A percentile compares a stretch with the other conserved stretches of the same genome.
phyloP scores from a whole-genome alignment of 2,888 invertebrate genomes.

The Trichopoda pennipes region DNA sequence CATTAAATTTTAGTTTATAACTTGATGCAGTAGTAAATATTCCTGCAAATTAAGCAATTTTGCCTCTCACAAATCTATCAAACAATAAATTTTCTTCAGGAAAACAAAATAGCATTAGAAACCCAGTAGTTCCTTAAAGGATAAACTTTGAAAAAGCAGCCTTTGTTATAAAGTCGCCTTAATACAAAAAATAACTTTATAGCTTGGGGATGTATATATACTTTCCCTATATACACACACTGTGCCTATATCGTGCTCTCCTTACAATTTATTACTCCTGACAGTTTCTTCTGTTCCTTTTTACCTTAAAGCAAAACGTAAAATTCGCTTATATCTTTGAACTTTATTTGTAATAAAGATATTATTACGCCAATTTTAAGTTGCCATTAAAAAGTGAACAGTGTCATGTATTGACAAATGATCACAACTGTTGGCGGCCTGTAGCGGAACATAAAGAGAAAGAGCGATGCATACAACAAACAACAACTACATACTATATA shows the following conservation, averaged over 20 bases:
- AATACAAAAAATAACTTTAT: neutral
- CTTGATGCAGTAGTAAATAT: neutral
- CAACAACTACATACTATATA: constrained; percentile 1
- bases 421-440: constrained; percentile 48
- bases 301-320: constrained; percentile 6
- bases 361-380: constrained; percentile 63
- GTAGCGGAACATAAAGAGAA: neutral
- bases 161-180: neutral
- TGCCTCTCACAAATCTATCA: constrained; percentile 47
- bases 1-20: constrained; percentile 15
- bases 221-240: neutral
- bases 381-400: constrained; percentile 63
- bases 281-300: constrained; percentile 24
- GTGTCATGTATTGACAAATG: constrained; percentile 67
- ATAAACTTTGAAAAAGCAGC: neutral
- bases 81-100: neutral
- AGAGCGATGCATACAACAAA: neutral
- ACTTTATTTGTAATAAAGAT: constrained; percentile 56
- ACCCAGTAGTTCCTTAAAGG: neutral
- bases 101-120: constrained; percentile 26
- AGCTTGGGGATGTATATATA: constrained; percentile 18
- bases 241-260: neutral
- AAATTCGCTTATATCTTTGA: constrained; percentile 5
- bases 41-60: constrained; percentile 42
- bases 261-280: constrained; percentile 19